Percentiles rank a stretch among this genome's conserved stretches.
Conservation (phyloP, 2,888 invertebrate species). For the Mylabris sibirica region DNA sequence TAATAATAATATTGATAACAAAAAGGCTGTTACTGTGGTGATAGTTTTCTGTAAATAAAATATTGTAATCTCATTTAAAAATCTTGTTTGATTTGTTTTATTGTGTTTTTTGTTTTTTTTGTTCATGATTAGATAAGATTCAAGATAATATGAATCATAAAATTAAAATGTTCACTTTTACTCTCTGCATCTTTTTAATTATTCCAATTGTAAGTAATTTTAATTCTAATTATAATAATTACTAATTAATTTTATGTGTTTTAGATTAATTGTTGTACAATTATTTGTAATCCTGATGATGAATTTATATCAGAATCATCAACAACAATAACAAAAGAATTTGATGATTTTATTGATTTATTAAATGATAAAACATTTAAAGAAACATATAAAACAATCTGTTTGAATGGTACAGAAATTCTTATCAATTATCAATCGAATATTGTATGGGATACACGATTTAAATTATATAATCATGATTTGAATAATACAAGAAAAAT, state of each 20-base stretch:
- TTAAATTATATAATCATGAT: neutral
- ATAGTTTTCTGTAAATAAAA: constrained; percentile 4
- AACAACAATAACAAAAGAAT: neutral
- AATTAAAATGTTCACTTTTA: neutral
- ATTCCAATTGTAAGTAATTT: neutral
- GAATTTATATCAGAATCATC: no score
- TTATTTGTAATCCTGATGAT: neutral
- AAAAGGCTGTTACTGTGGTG: neutral
- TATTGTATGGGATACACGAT: neutral
- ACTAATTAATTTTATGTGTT: neutral
- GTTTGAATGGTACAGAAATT: neutral
- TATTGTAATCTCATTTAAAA: neutral
- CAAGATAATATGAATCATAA: neutral
- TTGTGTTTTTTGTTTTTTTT: neutral
- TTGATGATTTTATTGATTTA: neutral
- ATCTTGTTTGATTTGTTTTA: neutral
- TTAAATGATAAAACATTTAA: constrained; percentile 3
- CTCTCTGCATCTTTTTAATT: neutral
- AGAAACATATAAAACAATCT: neutral
- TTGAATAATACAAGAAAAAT: neutral
- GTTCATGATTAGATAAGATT: neutral
- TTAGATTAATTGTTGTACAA: neutral
- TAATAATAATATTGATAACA: neutral
- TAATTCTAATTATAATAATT: neutral
- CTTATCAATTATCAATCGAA: neutral